Percentiles rank a stretch among this genome's conserved stretches.
phyloP scores from a whole-genome alignment of 2,113 vertebrate genomes.

The Megaleporinus macrocephalus region DNA sequence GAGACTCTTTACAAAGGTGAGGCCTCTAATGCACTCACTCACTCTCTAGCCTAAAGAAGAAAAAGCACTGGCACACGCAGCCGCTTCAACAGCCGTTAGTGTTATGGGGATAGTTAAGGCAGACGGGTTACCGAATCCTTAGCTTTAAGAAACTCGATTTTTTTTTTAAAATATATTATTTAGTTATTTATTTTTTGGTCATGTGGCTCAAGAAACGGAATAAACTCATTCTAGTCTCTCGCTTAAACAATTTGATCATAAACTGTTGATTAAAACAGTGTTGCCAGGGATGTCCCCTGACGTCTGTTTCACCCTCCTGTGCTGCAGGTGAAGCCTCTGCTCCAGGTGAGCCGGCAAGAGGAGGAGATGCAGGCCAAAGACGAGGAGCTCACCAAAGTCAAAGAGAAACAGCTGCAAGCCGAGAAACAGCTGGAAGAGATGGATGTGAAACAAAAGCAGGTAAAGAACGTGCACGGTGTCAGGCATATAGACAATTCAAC shows the following conservation, averaged over 20 bases:
- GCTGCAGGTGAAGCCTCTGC: slow-evolving; percentile 91
- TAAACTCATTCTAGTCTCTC: no score
- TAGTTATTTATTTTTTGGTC: no score
- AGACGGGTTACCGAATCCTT: no score
- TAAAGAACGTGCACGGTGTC: slow-evolving; percentile 53
- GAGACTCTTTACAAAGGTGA: slow-evolving; percentile 98
- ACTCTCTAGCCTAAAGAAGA: background rate
- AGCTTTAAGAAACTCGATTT: no score
- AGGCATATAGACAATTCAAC: background rate
- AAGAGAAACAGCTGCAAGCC: slow-evolving; percentile 86
- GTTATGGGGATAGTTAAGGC: background rate
- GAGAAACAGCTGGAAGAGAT: slow-evolving; percentile 87
- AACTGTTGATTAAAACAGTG: no score
- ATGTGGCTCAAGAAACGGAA: background rate
- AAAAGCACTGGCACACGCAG: no score
- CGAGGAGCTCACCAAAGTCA: slow-evolving; percentile 89
- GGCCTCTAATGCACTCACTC: background rate
- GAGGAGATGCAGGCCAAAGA: slow-evolving; percentile 97
- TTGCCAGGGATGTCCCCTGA: background rate
- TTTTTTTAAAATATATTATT: no score
- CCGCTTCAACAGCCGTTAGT: background rate
- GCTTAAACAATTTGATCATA: no score
- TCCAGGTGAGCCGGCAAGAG: slow-evolving; percentile 96
- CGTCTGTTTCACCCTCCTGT: background rate
- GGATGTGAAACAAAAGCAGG: slow-evolving; percentile 89